Evolutionary conservation across 2,888 invertebrate genomes (phyloP), one percentile per base, ranked within the genome.

Genomic region (Gastracanthus pulcherrimus): DNA sequence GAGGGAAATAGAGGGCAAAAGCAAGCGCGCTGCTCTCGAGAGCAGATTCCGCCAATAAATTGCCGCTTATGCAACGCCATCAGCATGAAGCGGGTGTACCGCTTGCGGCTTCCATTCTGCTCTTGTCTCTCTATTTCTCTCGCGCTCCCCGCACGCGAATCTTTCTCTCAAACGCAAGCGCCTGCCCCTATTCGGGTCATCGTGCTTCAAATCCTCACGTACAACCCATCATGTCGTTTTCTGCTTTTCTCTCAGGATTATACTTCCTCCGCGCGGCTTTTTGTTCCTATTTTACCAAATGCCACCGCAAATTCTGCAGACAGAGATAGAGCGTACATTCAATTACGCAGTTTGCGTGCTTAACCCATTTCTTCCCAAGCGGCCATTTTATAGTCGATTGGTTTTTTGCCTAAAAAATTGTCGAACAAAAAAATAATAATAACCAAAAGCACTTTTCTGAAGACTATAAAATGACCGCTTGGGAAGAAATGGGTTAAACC

Each of bases 11-110:
- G 67, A 69, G 74, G 60, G 34, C 36, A 64, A 29, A 45, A 62
- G 60, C 31, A 13, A 36, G 66, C 26, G 34, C 60, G 41, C 19
- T 16, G 41, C 26, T 23, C 34, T 9, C 16, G 62, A 64, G 60
- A 77, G 48, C 48, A 64, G 64, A 62, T 71, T 78, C 77, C 70
- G 64, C 71, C 77, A 78, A 78, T 78, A 78, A 78, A 70, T 78
- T 78, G 77, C 71, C 71, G 77, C 77, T 78, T 78, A 78, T 78
- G 77, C 71, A 78, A 78, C 77, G 64, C 64, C 77, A 71, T 78
- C 70, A 71, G 45, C 58, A 74, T 45, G 48, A 51, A 67, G 66
- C 55, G 72, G 58, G 72, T 72, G 66, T 72, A 72, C 79, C 79
- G 79, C 79, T 79, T 79, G 79, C 72, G 79, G 79, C 79, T 72